Base-by-base conservation (phyloP, 2,888 invertebrate species). In the Ormyrus thymus region DNA sequence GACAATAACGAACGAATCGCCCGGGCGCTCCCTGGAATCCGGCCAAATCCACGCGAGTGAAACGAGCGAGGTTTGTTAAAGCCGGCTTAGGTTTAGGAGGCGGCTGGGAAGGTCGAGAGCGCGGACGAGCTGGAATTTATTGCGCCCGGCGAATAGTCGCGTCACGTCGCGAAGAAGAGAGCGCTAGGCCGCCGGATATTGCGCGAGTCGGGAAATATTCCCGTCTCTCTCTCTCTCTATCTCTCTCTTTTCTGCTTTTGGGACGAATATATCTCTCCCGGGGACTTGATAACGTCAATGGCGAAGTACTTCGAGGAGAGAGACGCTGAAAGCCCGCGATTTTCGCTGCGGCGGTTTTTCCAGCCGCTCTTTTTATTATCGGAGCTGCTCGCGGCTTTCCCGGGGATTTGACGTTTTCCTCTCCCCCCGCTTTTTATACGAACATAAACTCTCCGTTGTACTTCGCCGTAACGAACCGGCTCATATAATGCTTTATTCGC, bases 1-100 rank as follows among this genome's bases (percentile, higher is more conserved):
- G 86, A 87, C 88, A 87, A 89, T 89, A 87, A 87, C 87, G 85
- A 86, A 86, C 84, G 86, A 86, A 85, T 86, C 84, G 86, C 82
- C 15, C 62, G 70, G 5, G 43, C 58, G 11, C 55, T 55, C 68
- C 79, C 83, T 88, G 89, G 88, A 88, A 85, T 82, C 81, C 81
- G 79, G 88, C 88, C 88, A 89, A 88, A 87, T 87, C 86, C 86
- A 69, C 81, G 73, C 74, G 83, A 81, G 81, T 74, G 83, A 81
- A 82, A 81, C 9, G 69, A 71, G 75, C 72, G 84, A 83, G 85
- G 84, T 85, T 87, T 85, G 87, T 87, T 88, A 87, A 87, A 87
- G 86, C 87, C 86, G 86, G 86, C 86, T 88, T 85, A 87, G 86
- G 84, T 85, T 85, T 65, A 72, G 72, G 84, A 84, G 85, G 86